These are phyloP conservation scores for Polyboroides typus DNA, from an alignment of 2,797 vertebrate genomes.

Conservation along the genomic window DNA sequence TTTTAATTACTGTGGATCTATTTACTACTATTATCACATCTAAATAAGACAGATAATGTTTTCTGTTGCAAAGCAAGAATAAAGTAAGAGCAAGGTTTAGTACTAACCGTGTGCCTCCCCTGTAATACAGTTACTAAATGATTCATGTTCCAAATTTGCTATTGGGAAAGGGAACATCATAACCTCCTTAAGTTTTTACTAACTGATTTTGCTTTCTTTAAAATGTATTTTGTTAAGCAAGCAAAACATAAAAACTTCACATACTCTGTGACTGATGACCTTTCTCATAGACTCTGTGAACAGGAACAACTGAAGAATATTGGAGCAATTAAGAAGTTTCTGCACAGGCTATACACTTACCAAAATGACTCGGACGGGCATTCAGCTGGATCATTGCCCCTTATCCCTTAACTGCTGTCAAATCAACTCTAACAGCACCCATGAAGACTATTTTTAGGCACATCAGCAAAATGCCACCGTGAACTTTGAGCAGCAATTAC, in stretches of 20 bases:
- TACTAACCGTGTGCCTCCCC: background rate
- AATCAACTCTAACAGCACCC: conserved; percentile 38
- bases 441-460: conserved; percentile 66
- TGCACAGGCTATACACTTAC: conserved; percentile 55
- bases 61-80: background rate
- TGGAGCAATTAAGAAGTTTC: conserved; percentile 72
- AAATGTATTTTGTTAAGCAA: conserved; percentile 68
- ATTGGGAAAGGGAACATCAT: background rate
- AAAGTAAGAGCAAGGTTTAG: background rate
- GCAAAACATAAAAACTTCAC: conserved; percentile 61
- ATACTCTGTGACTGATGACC: conserved; percentile 68
- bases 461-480: conserved; percentile 73
- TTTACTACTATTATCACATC: background rate
- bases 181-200: conserved; percentile 26
- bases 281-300: conserved; percentile 61
- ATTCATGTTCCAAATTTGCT: background rate
- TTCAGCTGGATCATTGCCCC: conserved; percentile 66
- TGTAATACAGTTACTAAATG: background rate
- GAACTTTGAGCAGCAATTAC: conserved; percentile 75
- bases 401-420: conserved; percentile 62
- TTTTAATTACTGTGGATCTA: background rate
- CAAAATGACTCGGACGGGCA: conserved; percentile 66
- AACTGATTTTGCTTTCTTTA: conserved; percentile 6
- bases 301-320: conserved; percentile 57
- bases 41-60: background rate